Percentiles rank a stretch among this genome's conserved stretches.
phyloP scores from a whole-genome alignment of 2,113 vertebrate genomes.

The Fukomys damarensis region DNA sequence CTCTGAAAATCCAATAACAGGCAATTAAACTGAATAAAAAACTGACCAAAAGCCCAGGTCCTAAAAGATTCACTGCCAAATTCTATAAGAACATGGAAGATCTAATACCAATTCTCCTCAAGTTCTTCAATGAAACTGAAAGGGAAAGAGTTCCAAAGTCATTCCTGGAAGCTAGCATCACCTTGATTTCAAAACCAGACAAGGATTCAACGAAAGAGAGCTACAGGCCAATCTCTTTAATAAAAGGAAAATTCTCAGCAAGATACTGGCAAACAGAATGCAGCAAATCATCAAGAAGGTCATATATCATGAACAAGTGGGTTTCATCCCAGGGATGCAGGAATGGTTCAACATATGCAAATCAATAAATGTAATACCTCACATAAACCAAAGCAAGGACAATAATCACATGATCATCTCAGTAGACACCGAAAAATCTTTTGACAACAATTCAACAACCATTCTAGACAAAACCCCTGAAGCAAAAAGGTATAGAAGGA shows the following conservation, averaged over 20 bases:
- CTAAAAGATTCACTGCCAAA: background rate
- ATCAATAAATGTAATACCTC: background rate
- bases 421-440: background rate
- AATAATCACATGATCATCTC: background rate
- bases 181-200: background rate
- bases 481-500: too few species aligned
- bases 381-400: background rate
- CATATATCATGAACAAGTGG: background rate
- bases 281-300: background rate
- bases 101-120: background rate
- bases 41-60: background rate
- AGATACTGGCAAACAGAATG: background rate
- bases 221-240: background rate
- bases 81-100: background rate
- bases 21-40: background rate
- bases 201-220: background rate
- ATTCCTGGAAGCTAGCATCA: background rate
- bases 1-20: background rate
- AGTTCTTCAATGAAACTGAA: background rate
- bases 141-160: background rate
- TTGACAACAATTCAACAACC: background rate
- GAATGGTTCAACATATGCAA: background rate
- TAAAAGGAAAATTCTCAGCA: background rate
- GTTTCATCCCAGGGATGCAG: background rate
- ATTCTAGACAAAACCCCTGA: background rate